A percentile compares a stretch with the other conserved stretches of the same genome.
phyloP scores from a whole-genome alignment of 2,113 vertebrate genomes.

The Falcunculus frontatus region DNA sequence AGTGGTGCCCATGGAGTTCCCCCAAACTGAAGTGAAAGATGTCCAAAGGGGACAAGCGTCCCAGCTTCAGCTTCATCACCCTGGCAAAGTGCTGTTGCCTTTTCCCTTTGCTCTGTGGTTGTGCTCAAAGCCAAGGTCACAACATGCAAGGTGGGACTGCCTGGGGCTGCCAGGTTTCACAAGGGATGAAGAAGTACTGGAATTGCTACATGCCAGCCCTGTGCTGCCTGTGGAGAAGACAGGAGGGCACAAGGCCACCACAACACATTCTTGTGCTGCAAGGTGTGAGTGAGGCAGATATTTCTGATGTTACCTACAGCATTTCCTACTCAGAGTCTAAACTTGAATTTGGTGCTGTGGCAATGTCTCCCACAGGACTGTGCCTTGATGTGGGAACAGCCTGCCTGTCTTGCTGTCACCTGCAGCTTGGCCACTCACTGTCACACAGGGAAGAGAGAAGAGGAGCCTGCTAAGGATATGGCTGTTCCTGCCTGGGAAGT shows the following conservation, averaged over 20 bases:
- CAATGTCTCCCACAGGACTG: background rate
- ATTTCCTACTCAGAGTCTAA: background rate
- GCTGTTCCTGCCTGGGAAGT: background rate
- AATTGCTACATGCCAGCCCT: background rate
- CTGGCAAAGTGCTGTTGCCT: background rate
- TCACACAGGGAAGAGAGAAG: background rate
- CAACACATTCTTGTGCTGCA: background rate
- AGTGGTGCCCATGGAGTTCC: background rate
- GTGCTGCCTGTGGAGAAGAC: background rate
- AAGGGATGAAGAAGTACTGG: background rate
- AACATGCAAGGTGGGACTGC: background rate
- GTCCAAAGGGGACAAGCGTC: fast-evolving
- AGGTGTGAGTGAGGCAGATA: fast-evolving
- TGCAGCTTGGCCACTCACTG: background rate
- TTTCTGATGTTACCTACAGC: background rate
- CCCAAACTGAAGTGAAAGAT: background rate
- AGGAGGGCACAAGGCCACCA: background rate
- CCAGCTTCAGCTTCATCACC: background rate
- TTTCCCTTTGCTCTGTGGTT: background rate
- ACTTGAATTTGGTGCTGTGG: background rate
- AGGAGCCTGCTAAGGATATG: background rate
- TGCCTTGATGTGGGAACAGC: background rate
- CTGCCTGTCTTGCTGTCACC: background rate
- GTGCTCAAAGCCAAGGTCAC: background rate
- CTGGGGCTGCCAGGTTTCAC: background rate